phyloP scores from a whole-genome alignment of 2,888 invertebrate species.

The Euspilapteryx auroguttella region DNA sequence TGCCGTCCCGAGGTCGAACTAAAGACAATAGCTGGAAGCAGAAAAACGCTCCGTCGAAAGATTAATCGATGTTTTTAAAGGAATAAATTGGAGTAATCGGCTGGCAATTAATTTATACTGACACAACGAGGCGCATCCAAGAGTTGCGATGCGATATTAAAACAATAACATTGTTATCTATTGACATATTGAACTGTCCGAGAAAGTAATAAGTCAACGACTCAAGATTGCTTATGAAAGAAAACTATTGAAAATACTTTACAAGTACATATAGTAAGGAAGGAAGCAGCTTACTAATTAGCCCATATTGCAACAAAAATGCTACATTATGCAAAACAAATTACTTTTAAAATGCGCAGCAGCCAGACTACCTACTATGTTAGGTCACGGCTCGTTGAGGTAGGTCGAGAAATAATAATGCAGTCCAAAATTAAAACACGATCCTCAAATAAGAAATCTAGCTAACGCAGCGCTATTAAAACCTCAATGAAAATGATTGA shows the following conservation, averaged over 20 bases:
- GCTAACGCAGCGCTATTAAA: conserved; percentile 16
- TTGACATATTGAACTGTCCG: conserved; percentile 29
- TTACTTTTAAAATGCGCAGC: too few relatives aligned
- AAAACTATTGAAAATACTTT: conserved; percentile 17
- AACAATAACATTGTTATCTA: conserved; percentile 39
- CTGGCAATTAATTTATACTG: too few relatives aligned
- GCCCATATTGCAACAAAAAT: too few relatives aligned
- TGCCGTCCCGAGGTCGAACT: conserved; percentile 24
- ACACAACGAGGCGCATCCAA: conserved; percentile 15
- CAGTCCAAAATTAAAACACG: conserved; percentile 10
- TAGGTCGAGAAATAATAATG: conserved; percentile 39
- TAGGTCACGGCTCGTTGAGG: conserved; percentile 34
- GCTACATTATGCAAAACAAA: too few relatives aligned
- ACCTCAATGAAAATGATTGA: conserved; percentile 21
- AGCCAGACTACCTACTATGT: too few relatives aligned
- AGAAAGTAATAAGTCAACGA: conserved; percentile 41
- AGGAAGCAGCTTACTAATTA: too few relatives aligned
- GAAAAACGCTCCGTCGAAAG: too few relatives aligned
- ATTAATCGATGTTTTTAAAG: too few relatives aligned
- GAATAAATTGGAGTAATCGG: too few relatives aligned
- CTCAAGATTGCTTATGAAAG: conserved; percentile 24
- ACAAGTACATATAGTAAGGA: not conserved
- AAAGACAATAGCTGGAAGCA: too few relatives aligned
- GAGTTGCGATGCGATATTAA: conserved; percentile 7
- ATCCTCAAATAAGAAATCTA: conserved; percentile 11